These are phyloP conservation scores for Euclidia mi DNA, from an alignment of 2,888 invertebrate genomes.

Conservation along the genomic window DNA sequence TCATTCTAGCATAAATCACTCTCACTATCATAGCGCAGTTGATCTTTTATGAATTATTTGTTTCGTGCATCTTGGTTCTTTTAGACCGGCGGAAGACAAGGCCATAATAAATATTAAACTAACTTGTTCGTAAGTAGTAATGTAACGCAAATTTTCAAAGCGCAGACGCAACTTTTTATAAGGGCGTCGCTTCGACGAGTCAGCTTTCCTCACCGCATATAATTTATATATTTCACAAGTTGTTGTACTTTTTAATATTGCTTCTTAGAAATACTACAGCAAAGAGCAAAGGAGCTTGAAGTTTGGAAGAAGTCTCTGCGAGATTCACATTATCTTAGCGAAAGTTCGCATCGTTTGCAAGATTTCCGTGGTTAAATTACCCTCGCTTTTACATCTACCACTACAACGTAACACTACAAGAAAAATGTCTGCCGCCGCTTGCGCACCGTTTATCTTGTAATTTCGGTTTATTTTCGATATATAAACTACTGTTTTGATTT, in stretches of 20 bases:
- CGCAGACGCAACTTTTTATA: conserved; percentile 38
- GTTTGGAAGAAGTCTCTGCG: conserved; percentile 59
- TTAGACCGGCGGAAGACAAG: neutral
- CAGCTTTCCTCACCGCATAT: conserved; percentile 36
- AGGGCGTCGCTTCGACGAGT: conserved; percentile 24
- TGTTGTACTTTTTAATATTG: conserved; percentile 66
- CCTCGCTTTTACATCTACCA: conserved; percentile 48
- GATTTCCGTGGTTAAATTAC: conserved; percentile 66
- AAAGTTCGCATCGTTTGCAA: conserved; percentile 66
- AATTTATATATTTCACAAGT: conserved; percentile 54
- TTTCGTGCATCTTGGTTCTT: no score
- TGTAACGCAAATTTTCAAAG: conserved; percentile 25
- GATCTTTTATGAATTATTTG: no score
- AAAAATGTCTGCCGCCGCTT: conserved; percentile 42
- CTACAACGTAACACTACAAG: conserved; percentile 31
- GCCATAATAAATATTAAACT: conserved; percentile 1
- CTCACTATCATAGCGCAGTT: no score
- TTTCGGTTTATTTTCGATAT: conserved; percentile 37
- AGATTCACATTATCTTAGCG: conserved; percentile 64
- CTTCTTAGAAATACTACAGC: conserved; percentile 55
- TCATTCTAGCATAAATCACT: no score
- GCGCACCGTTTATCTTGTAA: no score
- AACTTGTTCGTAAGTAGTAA: neutral
- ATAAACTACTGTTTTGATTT: no score
- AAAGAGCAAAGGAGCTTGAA: conserved; percentile 52